These are phyloP conservation scores for Catagonus wagneri DNA, from an alignment of 2,113 vertebrate genomes.

Conservation along the genomic window DNA sequence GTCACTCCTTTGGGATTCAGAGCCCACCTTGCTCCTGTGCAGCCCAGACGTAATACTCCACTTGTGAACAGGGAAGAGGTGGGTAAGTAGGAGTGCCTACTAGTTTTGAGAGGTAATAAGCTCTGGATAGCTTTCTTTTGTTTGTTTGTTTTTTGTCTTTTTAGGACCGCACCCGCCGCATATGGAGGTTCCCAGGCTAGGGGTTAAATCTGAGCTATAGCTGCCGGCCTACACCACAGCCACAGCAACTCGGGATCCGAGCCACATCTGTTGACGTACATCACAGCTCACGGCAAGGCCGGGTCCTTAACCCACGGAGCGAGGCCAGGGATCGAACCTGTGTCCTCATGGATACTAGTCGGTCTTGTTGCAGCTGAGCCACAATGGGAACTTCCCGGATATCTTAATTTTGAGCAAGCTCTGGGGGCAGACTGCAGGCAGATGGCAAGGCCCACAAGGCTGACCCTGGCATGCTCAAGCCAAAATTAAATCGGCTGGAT, in stretches of 20 bases:
- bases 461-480: slow-evolving; percentile 25
- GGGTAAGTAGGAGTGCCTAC: not conserved
- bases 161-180: too few relatives aligned
- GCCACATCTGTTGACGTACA: too few relatives aligned
- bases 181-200: too few relatives aligned
- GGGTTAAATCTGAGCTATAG: too few relatives aligned
- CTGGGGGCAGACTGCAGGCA: slow-evolving; percentile 8
- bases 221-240: too few relatives aligned
- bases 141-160: too few relatives aligned
- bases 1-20: not conserved
- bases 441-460: slow-evolving; percentile 48
- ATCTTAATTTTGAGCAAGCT: slow-evolving; percentile 56
- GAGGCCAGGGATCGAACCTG: too few relatives aligned
- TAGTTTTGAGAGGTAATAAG: slow-evolving; percentile 30
- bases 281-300: too few relatives aligned
- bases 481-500: slow-evolving; percentile 44
- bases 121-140: slow-evolving; percentile 5
- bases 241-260: too few relatives aligned
- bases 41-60: slow-evolving; percentile 9
- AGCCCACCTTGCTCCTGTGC: not conserved
- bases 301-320: too few relatives aligned
- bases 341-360: too few relatives aligned
- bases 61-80: not conserved
- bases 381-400: not conserved
- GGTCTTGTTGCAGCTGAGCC: too few relatives aligned